A percentile compares a stretch with the other conserved stretches of the same genome.
Evolutionary conservation across 2,113 vertebrate species (phyloP).

Genomic region (Misgurnus anguillicaudatus): DNA sequence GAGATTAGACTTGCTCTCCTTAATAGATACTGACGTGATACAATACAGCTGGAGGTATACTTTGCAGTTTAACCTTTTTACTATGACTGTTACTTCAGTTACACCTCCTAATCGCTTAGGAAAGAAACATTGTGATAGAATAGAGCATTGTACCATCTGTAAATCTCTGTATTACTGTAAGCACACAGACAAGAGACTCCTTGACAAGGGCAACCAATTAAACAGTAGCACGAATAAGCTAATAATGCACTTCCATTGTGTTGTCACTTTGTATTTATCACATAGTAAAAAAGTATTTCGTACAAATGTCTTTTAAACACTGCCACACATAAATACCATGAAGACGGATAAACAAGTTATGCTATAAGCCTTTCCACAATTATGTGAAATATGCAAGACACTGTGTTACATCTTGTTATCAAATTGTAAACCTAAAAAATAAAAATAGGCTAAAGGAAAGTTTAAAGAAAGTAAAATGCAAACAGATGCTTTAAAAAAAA

Average conservation of each 20-base stretch:
- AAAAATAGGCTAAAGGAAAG: too few relatives aligned
- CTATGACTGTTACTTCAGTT: slow-evolving; percentile 40
- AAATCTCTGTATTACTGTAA: slow-evolving; percentile 22
- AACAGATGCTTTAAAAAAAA: too few relatives aligned
- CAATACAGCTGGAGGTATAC: neutral
- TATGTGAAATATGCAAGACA: too few relatives aligned
- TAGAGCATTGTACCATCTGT: slow-evolving; percentile 19
- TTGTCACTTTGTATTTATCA: slow-evolving; percentile 36
- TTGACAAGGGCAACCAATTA: slow-evolving; percentile 51
- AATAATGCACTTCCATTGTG: slow-evolving; percentile 24
- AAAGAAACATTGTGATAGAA: slow-evolving; percentile 29
- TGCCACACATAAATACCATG: slow-evolving; percentile 21
- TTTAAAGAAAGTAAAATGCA: too few relatives aligned
- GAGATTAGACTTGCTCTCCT: slow-evolving; percentile 35
- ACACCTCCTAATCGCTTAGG: slow-evolving; percentile 42
- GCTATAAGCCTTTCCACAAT: too few relatives aligned
- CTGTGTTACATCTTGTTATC: too few relatives aligned
- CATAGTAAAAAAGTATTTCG: neutral
- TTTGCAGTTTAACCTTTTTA: slow-evolving; percentile 29
- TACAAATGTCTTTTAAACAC: neutral
- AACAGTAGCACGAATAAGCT: slow-evolving; percentile 41
- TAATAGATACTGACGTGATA: slow-evolving; percentile 15
- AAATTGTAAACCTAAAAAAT: too few relatives aligned
- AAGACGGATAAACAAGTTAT: neutral
- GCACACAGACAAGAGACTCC: slow-evolving; percentile 27